These are phyloP conservation scores for Percopsis omiscomaycus DNA, from an alignment of 2,797 vertebrate genomes.

Conservation along the genomic window DNA sequence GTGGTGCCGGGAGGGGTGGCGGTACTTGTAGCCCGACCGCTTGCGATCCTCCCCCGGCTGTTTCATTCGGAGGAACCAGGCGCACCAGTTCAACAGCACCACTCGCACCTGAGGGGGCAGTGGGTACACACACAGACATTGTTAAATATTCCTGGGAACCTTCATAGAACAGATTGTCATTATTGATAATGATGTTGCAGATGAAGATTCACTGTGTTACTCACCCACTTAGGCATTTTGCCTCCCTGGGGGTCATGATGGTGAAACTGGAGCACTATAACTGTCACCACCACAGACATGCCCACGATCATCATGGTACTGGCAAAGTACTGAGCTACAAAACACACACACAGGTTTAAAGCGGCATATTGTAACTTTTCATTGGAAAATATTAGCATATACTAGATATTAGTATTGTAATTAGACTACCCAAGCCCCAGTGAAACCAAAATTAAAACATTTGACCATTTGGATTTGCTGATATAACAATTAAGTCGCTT, in stretches of 20 bases:
- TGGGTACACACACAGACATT: not conserved
- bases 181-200: not conserved
- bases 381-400: too few relatives aligned
- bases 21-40: constrained; percentile 64
- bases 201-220: constrained; percentile 41
- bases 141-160: not conserved
- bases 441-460: too few relatives aligned
- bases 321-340: constrained; percentile 90
- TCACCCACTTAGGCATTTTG: constrained; percentile 94
- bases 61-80: constrained; percentile 93
- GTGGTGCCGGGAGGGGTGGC: constrained; percentile 69
- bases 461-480: too few relatives aligned
- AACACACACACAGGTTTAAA: constrained; percentile 4
- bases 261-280: constrained; percentile 91
- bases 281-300: constrained; percentile 91
- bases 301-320: constrained; percentile 95
- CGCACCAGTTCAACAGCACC: constrained; percentile 89
- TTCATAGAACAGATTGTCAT: not conserved
- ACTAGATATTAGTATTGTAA: too few relatives aligned
- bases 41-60: constrained; percentile 82
- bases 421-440: too few relatives aligned
- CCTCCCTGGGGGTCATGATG: constrained; percentile 91
- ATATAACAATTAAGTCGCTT: too few relatives aligned
- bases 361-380: too few relatives aligned
- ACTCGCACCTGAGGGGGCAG: constrained; percentile 78